These are phyloP conservation scores for Podargus strigoides DNA, from an alignment of 2,797 vertebrate species.

Conservation along the genomic window DNA sequence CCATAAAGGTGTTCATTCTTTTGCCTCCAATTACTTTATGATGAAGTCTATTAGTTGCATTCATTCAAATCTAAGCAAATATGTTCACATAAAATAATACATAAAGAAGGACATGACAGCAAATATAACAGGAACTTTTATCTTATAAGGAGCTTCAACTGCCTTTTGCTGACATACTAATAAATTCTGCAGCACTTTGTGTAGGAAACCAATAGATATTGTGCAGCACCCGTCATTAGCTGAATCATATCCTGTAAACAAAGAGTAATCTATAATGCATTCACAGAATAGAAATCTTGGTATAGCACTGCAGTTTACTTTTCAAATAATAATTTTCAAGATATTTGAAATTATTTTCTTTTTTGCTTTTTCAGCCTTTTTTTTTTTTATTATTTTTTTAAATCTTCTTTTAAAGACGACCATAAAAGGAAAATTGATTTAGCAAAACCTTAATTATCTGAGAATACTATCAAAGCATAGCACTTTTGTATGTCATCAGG, in stretches of 20 bases:
- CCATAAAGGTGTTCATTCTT: neutral
- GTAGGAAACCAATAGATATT: neutral
- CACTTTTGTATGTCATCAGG: constrained; percentile 9
- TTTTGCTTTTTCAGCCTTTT: neutral
- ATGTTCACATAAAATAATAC: neutral
- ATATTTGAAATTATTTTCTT: neutral
- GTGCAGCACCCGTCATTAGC: neutral
- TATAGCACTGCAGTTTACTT: neutral
- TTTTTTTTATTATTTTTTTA: neutral
- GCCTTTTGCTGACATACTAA: neutral
- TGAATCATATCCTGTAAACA: neutral
- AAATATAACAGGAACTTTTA: neutral
- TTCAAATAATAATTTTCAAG: neutral
- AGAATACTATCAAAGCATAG: neutral
- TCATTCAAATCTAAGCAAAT: neutral
- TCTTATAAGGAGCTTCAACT: neutral
- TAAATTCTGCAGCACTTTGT: neutral
- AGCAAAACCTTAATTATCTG: constrained; percentile 7
- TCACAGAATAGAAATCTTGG: neutral
- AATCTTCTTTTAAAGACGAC: neutral
- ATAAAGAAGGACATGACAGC: neutral
- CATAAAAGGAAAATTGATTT: neutral
- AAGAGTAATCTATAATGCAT: neutral
- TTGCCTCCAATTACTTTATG: neutral
- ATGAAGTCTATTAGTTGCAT: neutral